Conservation (phyloP, 2,888 invertebrate species). For the Sepiola atlantica region DNA sequence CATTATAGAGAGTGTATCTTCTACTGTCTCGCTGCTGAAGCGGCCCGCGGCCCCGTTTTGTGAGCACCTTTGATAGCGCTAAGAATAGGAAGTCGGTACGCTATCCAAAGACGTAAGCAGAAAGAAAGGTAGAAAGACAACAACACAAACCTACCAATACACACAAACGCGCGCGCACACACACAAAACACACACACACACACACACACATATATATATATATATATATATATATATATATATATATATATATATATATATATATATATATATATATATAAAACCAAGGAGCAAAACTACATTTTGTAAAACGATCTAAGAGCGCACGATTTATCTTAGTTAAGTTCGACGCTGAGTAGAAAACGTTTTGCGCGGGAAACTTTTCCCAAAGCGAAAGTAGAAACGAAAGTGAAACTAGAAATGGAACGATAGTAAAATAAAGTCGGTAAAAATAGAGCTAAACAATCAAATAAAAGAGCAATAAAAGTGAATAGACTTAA, state of each 20-base stretch:
- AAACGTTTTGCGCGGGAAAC: neutral
- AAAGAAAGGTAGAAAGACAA: neutral
- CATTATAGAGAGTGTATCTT: constrained; percentile 21
- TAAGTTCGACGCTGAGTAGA: no score
- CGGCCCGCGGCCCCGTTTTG: neutral
- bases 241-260: no score
- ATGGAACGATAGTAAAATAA: neutral
- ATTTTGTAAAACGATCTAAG: no score
- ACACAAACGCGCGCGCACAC: no score
- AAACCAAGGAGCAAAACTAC: no score
- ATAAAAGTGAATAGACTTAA: no score
- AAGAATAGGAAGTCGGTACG: constrained; percentile 32
- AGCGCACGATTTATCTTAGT: no score
- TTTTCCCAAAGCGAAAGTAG: constrained; percentile 32
- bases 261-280: no score
- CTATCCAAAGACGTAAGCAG: neutral
- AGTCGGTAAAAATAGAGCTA: neutral
- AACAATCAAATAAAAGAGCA: no score
- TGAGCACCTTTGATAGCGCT: neutral
- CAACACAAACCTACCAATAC: neutral
- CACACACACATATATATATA: no score
- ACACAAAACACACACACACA: no score
- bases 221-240: no score
- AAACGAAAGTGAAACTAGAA: neutral
- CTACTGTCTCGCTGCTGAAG: constrained; percentile 16